Evolutionary conservation across 2,888 invertebrate genomes (phyloP), one percentile per base, ranked within the genome.

Genomic region (Conus canariensis): DNA sequence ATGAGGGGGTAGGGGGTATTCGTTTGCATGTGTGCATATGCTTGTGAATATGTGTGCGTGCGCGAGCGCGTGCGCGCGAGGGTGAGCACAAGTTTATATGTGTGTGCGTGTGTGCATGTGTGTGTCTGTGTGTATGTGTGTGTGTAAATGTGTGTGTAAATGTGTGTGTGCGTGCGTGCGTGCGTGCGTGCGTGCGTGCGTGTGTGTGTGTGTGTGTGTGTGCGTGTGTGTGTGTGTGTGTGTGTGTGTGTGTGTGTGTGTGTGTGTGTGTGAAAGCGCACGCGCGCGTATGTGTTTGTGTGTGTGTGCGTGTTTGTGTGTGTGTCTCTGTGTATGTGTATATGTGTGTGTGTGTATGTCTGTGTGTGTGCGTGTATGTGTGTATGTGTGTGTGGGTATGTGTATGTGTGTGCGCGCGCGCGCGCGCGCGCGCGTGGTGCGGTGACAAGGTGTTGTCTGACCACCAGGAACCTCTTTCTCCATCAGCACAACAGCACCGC

Each of bases 131-230:
- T 83, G 45, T 6, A 56, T 22, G n/a, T 5, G 70, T 74, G n/a
- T 74, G n/a, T n/a, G n/a, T n/a, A n/a, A n/a, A n/a, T n/a, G n/a
- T n/a, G n/a, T n/a, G n/a, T n/a, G n/a, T n/a, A n/a, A n/a, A n/a
- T n/a, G n/a, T n/a, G n/a, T n/a, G 25, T 56, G 85, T 58, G 10
- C 4, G 85, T 58, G 59, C 12, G 56, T n/a, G 59, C 58, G 85
- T 85, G 59, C 58, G 85, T 85, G 85, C 8, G 58, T 85, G 59
- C 8, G 59, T 85, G 59, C 58, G 85, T 85, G 59, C 16, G 60
- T 85, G 59, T 85, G 85, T 85, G 16, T 85, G 19, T 85, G 58
- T 85, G 58, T 85, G 10, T 22, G 85, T 85, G 58, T 85, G 85
- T 85, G 58, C 58, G 85, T 4, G 70, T 74, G n/a, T 74, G 45